Conservation (phyloP, 2,113 vertebrate genomes). For the Myiagra hebetior region DNA sequence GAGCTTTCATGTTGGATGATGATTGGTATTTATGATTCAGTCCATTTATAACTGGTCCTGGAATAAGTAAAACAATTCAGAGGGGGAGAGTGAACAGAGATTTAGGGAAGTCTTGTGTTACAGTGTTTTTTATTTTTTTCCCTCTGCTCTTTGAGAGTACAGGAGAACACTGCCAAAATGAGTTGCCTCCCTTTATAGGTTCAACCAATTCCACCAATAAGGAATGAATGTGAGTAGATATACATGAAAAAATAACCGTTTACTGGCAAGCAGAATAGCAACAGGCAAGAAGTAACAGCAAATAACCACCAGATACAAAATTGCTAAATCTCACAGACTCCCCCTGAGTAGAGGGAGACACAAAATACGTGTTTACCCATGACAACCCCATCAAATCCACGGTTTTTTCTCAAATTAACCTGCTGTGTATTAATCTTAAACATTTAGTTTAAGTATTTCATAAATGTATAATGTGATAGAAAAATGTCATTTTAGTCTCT, state of each 20-base stretch:
- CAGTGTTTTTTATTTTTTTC: neutral
- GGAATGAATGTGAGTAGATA: neutral
- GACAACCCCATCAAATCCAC: accelerated
- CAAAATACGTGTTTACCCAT: accelerated
- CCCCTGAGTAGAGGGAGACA: neutral
- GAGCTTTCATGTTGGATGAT: neutral
- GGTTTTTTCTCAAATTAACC: neutral
- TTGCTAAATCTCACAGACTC: neutral
- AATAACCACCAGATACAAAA: neutral
- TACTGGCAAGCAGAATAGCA: neutral
- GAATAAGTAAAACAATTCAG: neutral
- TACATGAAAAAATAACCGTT: neutral
- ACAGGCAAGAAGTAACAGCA: neutral
- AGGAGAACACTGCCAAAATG: neutral
- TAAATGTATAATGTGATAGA: neutral
- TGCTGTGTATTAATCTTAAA: neutral
- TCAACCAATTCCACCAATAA: neutral
- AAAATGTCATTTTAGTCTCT: neutral
- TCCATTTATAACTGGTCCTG: neutral
- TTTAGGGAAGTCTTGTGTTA: no score
- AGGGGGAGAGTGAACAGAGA: neutral
- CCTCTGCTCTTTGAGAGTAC: neutral
- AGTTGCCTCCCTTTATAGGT: neutral
- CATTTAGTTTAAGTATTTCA: neutral
- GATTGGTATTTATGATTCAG: neutral